Base-by-base conservation (phyloP, 1,140 invertebrate genomes). In the Orchestia grillus region DNA sequence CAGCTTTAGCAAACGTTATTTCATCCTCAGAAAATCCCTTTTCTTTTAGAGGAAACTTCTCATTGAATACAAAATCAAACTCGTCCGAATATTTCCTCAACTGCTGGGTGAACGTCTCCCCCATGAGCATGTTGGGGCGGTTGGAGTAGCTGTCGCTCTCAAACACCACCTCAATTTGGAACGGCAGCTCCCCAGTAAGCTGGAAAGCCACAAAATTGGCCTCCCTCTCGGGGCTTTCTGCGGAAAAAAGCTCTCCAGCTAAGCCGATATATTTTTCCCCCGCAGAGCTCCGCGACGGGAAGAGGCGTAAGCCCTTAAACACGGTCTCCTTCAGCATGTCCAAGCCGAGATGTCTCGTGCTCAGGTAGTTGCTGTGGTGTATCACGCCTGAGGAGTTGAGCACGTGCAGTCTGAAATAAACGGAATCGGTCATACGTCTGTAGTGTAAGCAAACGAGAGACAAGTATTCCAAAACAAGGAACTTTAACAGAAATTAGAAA, bases 131-230 rank as follows among this genome's bases (percentile, higher is more conserved):
- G 45, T 97, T 96, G 0, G 96, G 97, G 94, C 97, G 96, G 47
- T 97, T 96, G 45, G 90, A n/a, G 96, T 97, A 97, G 98, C 98
- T 98, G 0, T 98, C 98, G 0, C 98, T 99, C 97, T 99, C 98
- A 97, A 98, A 99, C 23, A 98, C 98, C 0, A 99, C 97, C 97
- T 99, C 99, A 96, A 99, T 97, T 44, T 98, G 98, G 97, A 99
- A 99, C 0, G 99, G 99, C 0, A 98, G 97, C 97, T 98, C 98
- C 0, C 98, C 98, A 0, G 98, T 98, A 95, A 99, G 97, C 97
- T 99, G 98, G 43, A 98, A 98, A 1, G 98, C 98, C 36, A 99
- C 98, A 96, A 99, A 98, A 97, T 99, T 99, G 0, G 98, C 98
- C 95, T 97, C 96, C 45, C 96, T 96, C 44, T 96, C 97, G 96